Evolutionary conservation across 2,113 vertebrate genomes (phyloP).

Genomic region (Paracanthobrama guichenoti): DNA sequence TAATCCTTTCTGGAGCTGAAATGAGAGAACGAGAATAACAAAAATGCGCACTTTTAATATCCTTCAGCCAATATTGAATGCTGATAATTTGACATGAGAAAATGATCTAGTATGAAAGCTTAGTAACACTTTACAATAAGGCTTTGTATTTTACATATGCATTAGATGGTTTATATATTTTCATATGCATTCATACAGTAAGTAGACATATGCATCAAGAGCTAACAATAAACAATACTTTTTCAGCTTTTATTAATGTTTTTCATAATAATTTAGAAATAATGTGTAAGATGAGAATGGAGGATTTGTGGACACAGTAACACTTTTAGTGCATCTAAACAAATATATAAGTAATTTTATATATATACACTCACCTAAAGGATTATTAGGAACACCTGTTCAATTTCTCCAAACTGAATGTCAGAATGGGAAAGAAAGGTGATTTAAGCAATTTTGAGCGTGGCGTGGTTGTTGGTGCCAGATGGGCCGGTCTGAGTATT

Average conservation of each 20-base stretch:
- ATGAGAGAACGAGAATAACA: background rate
- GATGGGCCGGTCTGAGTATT: no score
- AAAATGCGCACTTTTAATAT: background rate
- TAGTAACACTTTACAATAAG: background rate
- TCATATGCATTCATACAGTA: background rate
- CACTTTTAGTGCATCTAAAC: no score
- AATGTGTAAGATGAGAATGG: background rate
- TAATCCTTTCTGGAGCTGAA: slow-evolving; percentile 5
- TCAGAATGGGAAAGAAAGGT: no score
- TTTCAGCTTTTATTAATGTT: background rate
- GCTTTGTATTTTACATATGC: background rate
- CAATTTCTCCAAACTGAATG: no score
- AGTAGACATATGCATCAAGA: background rate
- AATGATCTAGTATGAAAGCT: background rate
- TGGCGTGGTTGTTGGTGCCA: no score
- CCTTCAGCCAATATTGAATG: background rate
- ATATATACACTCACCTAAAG: no score
- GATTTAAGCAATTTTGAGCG: no score
- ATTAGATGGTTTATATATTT: slow-evolving; percentile 6
- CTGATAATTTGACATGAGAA: background rate
- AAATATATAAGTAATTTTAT: no score
- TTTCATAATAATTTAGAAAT: background rate
- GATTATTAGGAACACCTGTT: no score
- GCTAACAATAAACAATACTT: background rate
- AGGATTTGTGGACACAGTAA: background rate